A percentile compares a stretch with the other conserved stretches of the same genome.
These are phyloP conservation scores for Talpa occidentalis DNA, from an alignment of 2,113 vertebrate species.

Conservation along the genomic window DNA sequence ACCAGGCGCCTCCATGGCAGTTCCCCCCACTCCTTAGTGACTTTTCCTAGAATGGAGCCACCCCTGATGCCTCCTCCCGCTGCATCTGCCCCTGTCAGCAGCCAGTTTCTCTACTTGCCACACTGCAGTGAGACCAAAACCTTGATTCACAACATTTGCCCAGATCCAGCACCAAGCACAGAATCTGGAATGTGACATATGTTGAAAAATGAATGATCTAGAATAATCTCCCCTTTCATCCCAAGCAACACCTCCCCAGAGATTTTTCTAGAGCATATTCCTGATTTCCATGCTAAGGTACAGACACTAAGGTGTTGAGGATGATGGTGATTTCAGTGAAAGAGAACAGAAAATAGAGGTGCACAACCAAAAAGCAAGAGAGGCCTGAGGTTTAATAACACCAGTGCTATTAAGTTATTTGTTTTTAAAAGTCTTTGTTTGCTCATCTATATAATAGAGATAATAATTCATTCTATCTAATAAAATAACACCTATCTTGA, in stretches of 20 bases:
- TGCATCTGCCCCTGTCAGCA: not conserved
- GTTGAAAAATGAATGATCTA: not conserved
- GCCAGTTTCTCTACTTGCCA: not conserved
- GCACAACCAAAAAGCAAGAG: not conserved
- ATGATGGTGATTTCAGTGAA: not conserved
- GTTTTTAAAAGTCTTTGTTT: not conserved
- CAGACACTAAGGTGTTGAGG: not conserved
- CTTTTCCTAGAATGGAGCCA: not conserved
- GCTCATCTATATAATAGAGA: not conserved
- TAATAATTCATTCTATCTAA: not conserved
- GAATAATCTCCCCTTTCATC: not conserved
- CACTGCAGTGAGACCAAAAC: not conserved
- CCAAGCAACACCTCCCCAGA: not conserved
- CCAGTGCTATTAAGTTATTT: not conserved
- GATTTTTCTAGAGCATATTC: not conserved
- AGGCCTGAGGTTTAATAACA: not conserved
- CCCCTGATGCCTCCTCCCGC: not conserved
- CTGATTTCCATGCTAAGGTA: not conserved
- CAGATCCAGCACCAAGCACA: not conserved
- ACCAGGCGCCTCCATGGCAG: fast-evolving
- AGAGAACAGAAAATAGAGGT: not conserved
- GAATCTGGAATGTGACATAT: not conserved
- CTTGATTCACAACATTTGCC: not conserved
- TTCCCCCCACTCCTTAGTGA: fast-evolving
- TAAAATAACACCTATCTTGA: not conserved